phyloP scores from a whole-genome alignment of 1,140 invertebrate species.

The Thaumetopoea pityocampa region DNA sequence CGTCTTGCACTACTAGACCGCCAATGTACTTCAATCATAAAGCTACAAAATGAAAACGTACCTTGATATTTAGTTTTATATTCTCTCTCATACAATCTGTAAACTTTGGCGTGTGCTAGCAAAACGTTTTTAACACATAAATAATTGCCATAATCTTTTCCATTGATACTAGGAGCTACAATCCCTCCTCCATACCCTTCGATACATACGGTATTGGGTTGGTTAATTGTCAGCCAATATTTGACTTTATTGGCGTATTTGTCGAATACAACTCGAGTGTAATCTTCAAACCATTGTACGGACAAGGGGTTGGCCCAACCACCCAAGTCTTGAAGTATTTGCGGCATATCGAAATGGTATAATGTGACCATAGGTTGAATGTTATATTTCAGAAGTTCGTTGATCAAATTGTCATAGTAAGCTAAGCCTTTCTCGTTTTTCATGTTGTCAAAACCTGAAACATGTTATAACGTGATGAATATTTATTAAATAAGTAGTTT shows the following conservation, averaged over 20 bases:
- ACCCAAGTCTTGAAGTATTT: slow-evolving; percentile 78
- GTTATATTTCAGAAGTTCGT: slow-evolving; percentile 76
- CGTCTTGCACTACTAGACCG: no score
- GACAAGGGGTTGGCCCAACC: slow-evolving; percentile 80
- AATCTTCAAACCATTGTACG: slow-evolving; percentile 78
- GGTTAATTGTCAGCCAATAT: slow-evolving; percentile 83
- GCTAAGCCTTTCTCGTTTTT: slow-evolving; percentile 79
- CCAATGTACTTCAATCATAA: no score
- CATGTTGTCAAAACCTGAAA: slow-evolving; percentile 72
- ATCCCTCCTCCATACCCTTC: slow-evolving; percentile 74
- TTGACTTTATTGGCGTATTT: slow-evolving; percentile 78
- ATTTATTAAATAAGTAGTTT: background rate
- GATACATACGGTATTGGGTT: slow-evolving; percentile 79
- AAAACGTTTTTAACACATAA: slow-evolving; percentile 77
- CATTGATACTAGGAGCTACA: slow-evolving; percentile 71
- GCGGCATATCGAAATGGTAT: slow-evolving; percentile 82
- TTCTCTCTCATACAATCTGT: slow-evolving; percentile 79
- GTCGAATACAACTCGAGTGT: slow-evolving; percentile 77
- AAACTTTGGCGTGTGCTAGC: slow-evolving; percentile 78
- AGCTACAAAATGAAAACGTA: slow-evolving; percentile 26
- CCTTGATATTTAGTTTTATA: slow-evolving; percentile 78
- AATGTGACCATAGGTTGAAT: slow-evolving; percentile 80
- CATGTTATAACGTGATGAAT: background rate
- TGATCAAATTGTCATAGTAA: slow-evolving; percentile 81
- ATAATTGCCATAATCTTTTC: slow-evolving; percentile 74